Base-by-base conservation (phyloP, 2,797 vertebrate species). In the Pitangus sulphuratus region DNA sequence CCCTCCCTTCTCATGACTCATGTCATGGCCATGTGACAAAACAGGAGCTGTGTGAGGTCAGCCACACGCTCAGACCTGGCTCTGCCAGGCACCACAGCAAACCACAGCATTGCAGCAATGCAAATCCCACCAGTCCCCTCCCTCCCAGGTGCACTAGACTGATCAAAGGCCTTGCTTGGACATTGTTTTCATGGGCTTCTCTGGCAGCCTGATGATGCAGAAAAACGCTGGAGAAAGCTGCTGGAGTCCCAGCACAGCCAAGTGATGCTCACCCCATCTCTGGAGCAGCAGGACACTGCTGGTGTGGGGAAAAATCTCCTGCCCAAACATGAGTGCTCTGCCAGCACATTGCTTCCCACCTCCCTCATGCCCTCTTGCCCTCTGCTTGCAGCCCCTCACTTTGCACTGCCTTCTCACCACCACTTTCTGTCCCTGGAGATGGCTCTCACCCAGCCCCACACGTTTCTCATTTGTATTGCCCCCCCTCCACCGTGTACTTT, bases 51-150 rank as follows among this genome's bases (percentile, higher is more conserved):
- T 6, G 5, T 53, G 48, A 78, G 62, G 51, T 26, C 61, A 83
- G 51, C 26, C 42, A 33, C 1, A 1, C 4, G 11, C n/a, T 51
- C 2, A 0, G 44, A n/a, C 24, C 44, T 28, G 12, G 33, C 25
- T 70, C 69, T 76, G 51, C 51, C 81, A 44, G 64, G 64, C 70
- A 28, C 39, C 2, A 1, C 1, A 1, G 50, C 18, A 75, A 48
- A 64, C 20, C 24, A 14, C 2, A 3, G 40, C 30, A 15, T 4
- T 65, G 45, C 37, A 60, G 50, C 31, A 42, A 25, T 11, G 22
- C 24, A 72, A 64, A 30, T 75, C 51, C 77, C 57, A 35, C 47
- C 0, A 0, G 22, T 45, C 45, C 60, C 48, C 47, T 74, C 19
- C 47, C 64, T 78, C 66, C 3, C 48, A 1, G 4, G 3, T 40